These are phyloP conservation scores for Xestia xanthographa DNA, from an alignment of 2,888 invertebrate species.

Conservation along the genomic window DNA sequence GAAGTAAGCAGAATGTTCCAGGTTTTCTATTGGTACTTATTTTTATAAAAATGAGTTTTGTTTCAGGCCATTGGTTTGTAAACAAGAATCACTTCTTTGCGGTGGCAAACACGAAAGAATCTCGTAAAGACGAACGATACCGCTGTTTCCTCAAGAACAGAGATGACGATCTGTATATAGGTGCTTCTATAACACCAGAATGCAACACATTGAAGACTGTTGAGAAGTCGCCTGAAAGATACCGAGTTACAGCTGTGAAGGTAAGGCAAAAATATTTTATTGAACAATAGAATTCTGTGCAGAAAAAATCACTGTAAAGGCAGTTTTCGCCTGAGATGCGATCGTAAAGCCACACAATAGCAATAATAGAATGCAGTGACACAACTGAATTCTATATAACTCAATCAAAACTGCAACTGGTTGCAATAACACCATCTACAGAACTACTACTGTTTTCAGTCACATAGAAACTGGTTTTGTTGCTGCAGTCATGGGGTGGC, in stretches of 20 bases:
- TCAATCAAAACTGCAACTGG: background rate
- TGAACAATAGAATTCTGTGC: background rate
- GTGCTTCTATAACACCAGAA: constrained; percentile 98
- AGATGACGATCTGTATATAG: constrained; percentile 97
- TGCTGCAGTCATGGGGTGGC: background rate
- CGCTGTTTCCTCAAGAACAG: constrained; percentile 98
- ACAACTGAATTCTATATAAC: background rate
- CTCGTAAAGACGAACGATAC: constrained; percentile 98
- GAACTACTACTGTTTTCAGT: background rate
- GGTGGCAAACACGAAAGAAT: constrained; percentile 99
- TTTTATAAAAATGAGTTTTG: background rate
- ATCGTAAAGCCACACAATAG: background rate
- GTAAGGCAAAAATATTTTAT: constrained; percentile 66
- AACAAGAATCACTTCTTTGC: constrained; percentile 99
- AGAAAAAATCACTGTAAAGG: background rate
- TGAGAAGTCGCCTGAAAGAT: constrained; percentile 97
- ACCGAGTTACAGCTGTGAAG: constrained; percentile 95
- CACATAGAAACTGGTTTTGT: background rate
- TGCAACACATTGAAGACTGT: constrained; percentile 98
- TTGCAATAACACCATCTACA: background rate
- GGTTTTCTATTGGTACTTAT: background rate
- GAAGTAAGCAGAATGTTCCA: background rate
- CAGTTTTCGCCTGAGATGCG: background rate
- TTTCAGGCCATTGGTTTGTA: constrained; percentile 96
- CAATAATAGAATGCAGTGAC: background rate